These are phyloP conservation scores for Ariopsis seemanni DNA, from an alignment of 2,113 vertebrate genomes.

Conservation along the genomic window DNA sequence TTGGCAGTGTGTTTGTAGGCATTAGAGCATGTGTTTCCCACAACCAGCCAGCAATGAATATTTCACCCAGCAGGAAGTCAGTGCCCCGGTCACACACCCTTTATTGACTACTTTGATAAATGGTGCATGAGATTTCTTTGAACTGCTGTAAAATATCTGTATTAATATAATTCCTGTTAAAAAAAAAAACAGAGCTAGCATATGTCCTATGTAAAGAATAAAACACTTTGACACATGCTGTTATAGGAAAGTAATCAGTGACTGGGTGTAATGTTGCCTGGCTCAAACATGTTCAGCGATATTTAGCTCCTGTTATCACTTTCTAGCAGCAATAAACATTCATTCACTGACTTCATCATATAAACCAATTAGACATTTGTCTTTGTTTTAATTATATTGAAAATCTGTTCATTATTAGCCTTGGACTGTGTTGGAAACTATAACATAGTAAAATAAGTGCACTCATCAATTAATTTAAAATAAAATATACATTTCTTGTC, in stretches of 20 bases:
- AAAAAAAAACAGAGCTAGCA: not conserved
- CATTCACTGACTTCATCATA: not conserved
- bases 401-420: not conserved
- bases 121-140: slow-evolving; percentile 8
- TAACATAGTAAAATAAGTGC: not conserved
- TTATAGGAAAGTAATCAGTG: not conserved
- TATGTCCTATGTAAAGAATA: not conserved
- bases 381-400: not conserved
- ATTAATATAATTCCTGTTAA: slow-evolving; percentile 6
- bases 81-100: slow-evolving; percentile 6
- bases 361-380: not conserved
- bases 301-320: not conserved
- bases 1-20: slow-evolving; percentile 47
- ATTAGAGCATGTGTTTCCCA: slow-evolving; percentile 47
- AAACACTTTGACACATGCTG: not conserved
- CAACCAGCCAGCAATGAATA: slow-evolving; percentile 41
- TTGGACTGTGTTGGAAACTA: not conserved
- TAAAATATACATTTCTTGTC: not conserved
- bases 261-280: not conserved
- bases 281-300: not conserved
- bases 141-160: slow-evolving; percentile 1
- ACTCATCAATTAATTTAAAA: not conserved
- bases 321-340: not conserved
- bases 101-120: slow-evolving; percentile 23
- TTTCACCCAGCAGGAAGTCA: slow-evolving; percentile 44